Evolutionary conservation across 2,888 invertebrate species (phyloP), one percentile per base, ranked within the genome.

Genomic region (Chrysotoxum bicinctum): DNA sequence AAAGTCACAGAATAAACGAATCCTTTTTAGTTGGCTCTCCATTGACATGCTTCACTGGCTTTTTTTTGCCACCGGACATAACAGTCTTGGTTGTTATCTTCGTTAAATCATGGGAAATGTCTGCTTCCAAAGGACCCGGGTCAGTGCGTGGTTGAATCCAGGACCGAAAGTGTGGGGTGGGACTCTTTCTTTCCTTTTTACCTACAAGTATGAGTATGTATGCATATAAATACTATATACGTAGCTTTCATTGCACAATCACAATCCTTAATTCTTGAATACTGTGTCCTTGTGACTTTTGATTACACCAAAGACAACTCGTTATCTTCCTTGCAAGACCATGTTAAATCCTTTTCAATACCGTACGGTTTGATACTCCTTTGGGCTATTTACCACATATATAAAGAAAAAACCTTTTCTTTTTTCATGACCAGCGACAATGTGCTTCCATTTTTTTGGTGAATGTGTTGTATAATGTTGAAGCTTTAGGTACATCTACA

Each of bases 241-340:
- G n/a, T n/a, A 58, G 43, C 50, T 48, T 52, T 30, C 50, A 62
- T 45, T 75, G 70, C 79, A 84, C 75, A 79, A 84, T 70, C 48
- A 52, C 70, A 74, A 83, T 66, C 70, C 79, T 84, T 84, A 79
- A 78, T 78, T 83, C 73, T 74, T 60, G 73, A 76, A 83, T 68
- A 78, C 73, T 66, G 75, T 75, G 79, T 84, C 84, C 84, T 79
- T 84, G 84, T 84, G 84, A 84, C 84, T 84, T 84, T 84, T 84
- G 84, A 84, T 84, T 84, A 84, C 79, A 84, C 79, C 66, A 75
- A 84, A 84, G 66, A 79, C 84, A 84, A 84, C 79, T 84, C 84
- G 84, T 84, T 84, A 84, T 84, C 84, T 79, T 75, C 30, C 70
- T 79, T 75, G 79, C 84, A 79, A 79, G 84, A 84, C 64, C 84